phyloP scores from a whole-genome alignment of 1,140 invertebrate genomes.

The Maniola jurtina region DNA sequence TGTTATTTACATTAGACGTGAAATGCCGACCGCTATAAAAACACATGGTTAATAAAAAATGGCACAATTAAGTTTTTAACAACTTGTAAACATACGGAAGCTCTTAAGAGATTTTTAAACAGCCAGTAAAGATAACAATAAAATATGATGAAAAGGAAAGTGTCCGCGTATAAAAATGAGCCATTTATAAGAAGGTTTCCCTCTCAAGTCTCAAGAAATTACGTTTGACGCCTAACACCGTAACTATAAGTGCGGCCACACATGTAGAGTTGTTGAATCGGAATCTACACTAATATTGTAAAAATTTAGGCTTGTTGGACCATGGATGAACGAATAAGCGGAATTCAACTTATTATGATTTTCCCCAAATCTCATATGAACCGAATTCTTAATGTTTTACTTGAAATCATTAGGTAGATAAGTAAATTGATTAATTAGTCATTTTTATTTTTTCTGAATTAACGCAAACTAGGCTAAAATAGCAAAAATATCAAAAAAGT shows the following conservation, averaged over 20 bases:
- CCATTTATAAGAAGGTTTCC: slow-evolving; percentile 24
- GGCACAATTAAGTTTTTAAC: neutral
- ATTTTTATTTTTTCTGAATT: too few relatives aligned
- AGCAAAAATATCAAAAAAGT: too few relatives aligned
- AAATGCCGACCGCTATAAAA: neutral
- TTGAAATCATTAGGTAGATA: too few relatives aligned
- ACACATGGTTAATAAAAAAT: neutral
- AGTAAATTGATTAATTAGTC: too few relatives aligned
- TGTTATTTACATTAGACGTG: neutral
- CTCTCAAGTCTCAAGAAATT: slow-evolving; percentile 31
- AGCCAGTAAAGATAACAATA: slow-evolving; percentile 21
- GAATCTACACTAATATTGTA: too few relatives aligned
- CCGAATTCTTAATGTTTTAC: too few relatives aligned
- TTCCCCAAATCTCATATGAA: too few relatives aligned
- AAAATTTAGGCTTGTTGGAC: too few relatives aligned
- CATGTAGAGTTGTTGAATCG: neutral
- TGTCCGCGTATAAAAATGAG: slow-evolving; percentile 9
- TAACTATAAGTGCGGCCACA: slow-evolving; percentile 15
- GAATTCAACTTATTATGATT: too few relatives aligned
- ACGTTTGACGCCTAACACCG: slow-evolving; percentile 18
- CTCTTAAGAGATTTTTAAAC: slow-evolving; percentile 5
- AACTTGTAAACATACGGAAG: slow-evolving; percentile 5
- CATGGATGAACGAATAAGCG: too few relatives aligned
- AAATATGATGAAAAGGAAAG: slow-evolving; percentile 28
- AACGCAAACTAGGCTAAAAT: too few relatives aligned